Evolutionary conservation across 2,113 vertebrate species (phyloP), one percentile per base, ranked within the genome.

Genomic region (Paracanthobrama guichenoti): DNA sequence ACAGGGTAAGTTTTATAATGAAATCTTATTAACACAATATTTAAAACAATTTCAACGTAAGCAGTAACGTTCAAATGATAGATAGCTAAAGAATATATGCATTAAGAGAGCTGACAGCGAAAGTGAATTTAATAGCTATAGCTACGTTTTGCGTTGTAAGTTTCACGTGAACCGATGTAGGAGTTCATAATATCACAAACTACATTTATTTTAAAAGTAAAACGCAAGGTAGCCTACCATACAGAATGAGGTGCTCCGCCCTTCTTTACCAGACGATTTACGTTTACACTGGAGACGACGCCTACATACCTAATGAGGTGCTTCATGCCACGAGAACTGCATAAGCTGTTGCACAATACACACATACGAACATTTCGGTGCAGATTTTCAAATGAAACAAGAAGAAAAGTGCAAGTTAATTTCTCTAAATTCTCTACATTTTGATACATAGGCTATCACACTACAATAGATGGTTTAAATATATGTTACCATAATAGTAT

Each of bases 1-100:
- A 72, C 10, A 42, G 31, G 80, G 79, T 85, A 83, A 82, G 83
- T 79, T 35, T 44, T 16, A 35, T 46, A 59, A 75, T 2, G 26
- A 16, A 50, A 64, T 11, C 22, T 44, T 31, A 42, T 24, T 66
- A 12, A 26, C 16, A 46, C 22, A n/a, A 24, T n/a, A 72, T 8
- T 28, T 39, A 20, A 44, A 73, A 10, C 24, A 11, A 20, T 74
- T 76, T 39, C 6, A 4, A 1, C 39, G 22, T 76, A 57, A 67
- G 6, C 11, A 46, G 35, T 24, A n/a, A 75, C 35, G 69, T 62
- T 83, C 14, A 53, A n/a, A 59, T 18, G n/a, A 59, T 3, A 14
- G 18, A 59, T 6, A 22, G 22, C 1, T 8, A 13, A 77, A 22
- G 24, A 20, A 31, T 11, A 31, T 20, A n/a, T 3, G 39, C 2